phyloP scores from a whole-genome alignment of 2,113 vertebrate species.

The Cairina moschata region DNA sequence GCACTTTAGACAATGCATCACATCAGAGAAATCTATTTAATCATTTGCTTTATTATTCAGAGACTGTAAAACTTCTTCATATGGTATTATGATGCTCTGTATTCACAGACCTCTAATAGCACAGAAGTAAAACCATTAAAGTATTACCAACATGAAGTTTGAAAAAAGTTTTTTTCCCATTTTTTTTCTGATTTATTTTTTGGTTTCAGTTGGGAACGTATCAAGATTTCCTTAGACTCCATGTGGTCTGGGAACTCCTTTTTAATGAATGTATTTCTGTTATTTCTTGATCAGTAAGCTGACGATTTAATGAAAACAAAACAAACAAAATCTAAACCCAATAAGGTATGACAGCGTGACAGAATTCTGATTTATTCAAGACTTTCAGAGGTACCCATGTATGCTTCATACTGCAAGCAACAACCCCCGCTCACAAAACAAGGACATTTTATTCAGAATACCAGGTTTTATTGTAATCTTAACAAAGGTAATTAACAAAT shows the following conservation, averaged over 20 bases:
- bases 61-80: background rate
- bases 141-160: background rate
- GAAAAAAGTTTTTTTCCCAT: background rate
- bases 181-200: background rate
- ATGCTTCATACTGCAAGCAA: background rate
- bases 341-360: background rate
- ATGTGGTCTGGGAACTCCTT: background rate
- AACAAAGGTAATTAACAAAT: background rate
- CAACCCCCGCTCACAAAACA: background rate
- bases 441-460: background rate
- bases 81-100: background rate
- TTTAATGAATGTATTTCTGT: background rate
- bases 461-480: background rate
- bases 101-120: background rate
- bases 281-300: background rate
- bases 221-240: background rate
- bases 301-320: background rate
- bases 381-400: background rate
- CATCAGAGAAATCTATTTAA: constrained; percentile 45
- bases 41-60: constrained; percentile 14
- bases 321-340: background rate
- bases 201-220: background rate
- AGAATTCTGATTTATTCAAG: background rate
- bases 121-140: background rate
- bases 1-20: constrained; percentile 15